These are phyloP conservation scores for Agapetus fuscipes DNA, from an alignment of 2,888 invertebrate genomes.

Conservation along the genomic window DNA sequence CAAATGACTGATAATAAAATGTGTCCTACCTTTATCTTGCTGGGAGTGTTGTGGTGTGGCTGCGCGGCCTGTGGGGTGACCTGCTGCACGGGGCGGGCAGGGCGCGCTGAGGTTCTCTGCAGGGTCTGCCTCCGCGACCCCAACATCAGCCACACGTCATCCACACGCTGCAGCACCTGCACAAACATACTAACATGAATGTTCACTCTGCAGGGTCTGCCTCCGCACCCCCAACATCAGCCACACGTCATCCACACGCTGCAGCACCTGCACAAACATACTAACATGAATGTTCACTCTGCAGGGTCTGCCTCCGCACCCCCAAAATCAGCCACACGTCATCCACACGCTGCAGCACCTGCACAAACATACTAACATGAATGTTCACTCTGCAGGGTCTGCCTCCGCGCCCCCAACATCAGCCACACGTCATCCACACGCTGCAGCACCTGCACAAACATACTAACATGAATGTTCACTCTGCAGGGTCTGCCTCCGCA, in stretches of 20 bases:
- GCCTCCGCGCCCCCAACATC: conserved; percentile 82
- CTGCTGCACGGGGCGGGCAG: conserved; percentile 68
- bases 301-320: conserved; percentile 63
- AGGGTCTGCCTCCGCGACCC: conserved; percentile 68
- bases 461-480: conserved; percentile 30
- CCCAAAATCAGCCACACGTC: conserved; percentile 92
- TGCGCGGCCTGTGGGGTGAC: conserved; percentile 64
- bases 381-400: conserved; percentile 51
- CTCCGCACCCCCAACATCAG: conserved; percentile 85
- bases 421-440: conserved; percentile 88
- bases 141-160: conserved; percentile 91
- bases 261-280: conserved; percentile 57
- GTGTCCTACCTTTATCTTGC: conserved; percentile 4
- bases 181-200: conserved; percentile 11
- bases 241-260: conserved; percentile 89
- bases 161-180: conserved; percentile 84
- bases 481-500: conserved; percentile 63
- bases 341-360: conserved; percentile 88
- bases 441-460: conserved; percentile 63
- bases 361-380: conserved; percentile 19
- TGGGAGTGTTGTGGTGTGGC: conserved; percentile 13
- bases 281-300: conserved; percentile 37
- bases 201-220: conserved; percentile 53
- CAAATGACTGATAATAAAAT: too few species aligned
- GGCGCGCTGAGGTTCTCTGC: conserved; percentile 60